Base-by-base conservation (phyloP, 2,113 vertebrate species). In the Lucifuga dentata region DNA sequence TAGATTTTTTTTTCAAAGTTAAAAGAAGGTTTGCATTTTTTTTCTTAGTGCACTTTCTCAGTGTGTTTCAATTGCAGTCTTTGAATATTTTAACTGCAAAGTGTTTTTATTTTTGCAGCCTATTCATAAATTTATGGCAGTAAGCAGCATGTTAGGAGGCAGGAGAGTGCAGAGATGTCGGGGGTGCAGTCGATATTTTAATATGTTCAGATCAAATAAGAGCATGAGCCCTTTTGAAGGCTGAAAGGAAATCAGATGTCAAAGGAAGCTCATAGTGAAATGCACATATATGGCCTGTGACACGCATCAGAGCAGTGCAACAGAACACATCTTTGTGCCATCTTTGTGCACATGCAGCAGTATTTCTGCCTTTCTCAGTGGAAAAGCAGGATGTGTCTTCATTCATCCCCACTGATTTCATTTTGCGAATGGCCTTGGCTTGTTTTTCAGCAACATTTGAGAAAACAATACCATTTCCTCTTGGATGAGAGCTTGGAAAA, bases 31-130 rank as follows among this genome's bases (percentile, higher is more conserved):
- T 11, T 39, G 21, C 5, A 6, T 41, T 35, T 39, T 9, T 5
- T 7, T 29, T 29, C 15, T 16, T 29, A 2, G 8, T 32, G 19
- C 20, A 21, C 23, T 53, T 58, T 21, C n/a, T 33, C 39, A 9
- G 16, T 16, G 1, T 45, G 11, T 61, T 39, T 61, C n/a, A 9
- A 29, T 24, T 45, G 57, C 55, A 38, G 64, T 23, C 38, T 65
- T 77, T 83, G 38, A 84, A 86, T 70, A 68, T 84, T 81, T 83
- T 44, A 82, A 49, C 5, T 55, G 38, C 46, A 49, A 68, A 76
- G 62, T 72, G 58, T 84, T 80, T 75, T 33, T 58, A 38, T 82
- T 77, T 78, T 60, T 17, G 49, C 43, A 0, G 49, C 49, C 36
- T 45, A 39, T 68, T 86, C 52, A 63, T 58, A 46, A 43, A 79